These are phyloP conservation scores for Tholera decimalis DNA, from an alignment of 2,888 invertebrate genomes.

Conservation along the genomic window DNA sequence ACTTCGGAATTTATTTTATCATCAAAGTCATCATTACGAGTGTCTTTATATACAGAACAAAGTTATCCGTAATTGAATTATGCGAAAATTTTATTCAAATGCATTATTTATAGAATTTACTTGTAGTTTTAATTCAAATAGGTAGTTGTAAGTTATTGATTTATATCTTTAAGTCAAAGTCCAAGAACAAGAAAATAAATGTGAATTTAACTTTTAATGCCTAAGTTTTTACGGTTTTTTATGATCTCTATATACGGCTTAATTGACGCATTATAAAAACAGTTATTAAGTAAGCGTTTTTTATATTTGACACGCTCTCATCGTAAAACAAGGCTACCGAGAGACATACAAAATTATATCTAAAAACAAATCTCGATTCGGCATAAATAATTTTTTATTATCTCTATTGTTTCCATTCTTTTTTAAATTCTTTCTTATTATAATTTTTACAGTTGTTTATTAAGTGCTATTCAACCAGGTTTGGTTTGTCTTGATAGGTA, in stretches of 20 bases:
- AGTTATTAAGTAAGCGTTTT: no score
- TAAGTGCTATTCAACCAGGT: no score
- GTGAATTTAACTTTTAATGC: background rate
- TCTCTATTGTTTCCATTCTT: background rate
- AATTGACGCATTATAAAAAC: background rate
- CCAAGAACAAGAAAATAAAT: constrained; percentile 10
- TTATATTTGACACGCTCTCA: background rate
- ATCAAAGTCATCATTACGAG: constrained; percentile 15
- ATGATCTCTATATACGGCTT: no score
- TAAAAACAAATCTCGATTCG: background rate
- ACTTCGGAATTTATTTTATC: constrained; percentile 14
- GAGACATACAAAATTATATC: background rate
- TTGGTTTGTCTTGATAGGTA: no score
- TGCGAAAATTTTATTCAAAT: constrained; percentile 50
- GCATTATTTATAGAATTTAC: constrained; percentile 53
- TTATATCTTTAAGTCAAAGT: constrained; percentile 23
- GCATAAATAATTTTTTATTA: background rate
- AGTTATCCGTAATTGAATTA: constrained; percentile 47
- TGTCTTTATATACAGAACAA: constrained; percentile 26
- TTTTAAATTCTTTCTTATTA: no score
- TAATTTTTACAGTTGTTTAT: no score
- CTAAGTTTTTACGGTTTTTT: background rate
- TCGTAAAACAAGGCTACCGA: background rate
- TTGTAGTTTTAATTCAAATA: constrained; percentile 35
- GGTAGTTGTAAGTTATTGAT: constrained; percentile 33